Percentiles rank a stretch among this genome's conserved stretches.
phyloP scores from a whole-genome alignment of 2,888 invertebrate genomes.

The Caenorhabditis macrosperma region DNA sequence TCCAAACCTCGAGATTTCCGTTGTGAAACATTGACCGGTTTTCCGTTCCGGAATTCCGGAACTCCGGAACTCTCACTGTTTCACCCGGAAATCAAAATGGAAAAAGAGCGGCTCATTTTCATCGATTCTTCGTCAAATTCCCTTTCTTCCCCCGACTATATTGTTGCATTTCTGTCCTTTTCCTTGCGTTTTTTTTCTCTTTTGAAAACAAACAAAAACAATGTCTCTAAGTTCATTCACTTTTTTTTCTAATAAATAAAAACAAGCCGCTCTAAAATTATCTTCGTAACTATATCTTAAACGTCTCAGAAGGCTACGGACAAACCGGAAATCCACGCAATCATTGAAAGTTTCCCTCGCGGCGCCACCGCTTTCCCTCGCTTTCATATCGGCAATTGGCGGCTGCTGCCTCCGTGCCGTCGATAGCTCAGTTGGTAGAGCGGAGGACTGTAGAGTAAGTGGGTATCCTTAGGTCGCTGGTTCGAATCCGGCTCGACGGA shows the following conservation, averaged over 20 bases:
- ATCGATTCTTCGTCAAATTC: too few species aligned
- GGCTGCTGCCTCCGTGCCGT: slow-evolving; percentile 32
- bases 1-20: not conserved
- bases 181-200: too few species aligned
- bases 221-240: too few species aligned
- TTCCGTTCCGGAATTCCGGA: not conserved
- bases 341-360: too few species aligned
- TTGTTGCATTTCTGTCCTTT: too few species aligned
- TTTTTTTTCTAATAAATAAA: too few species aligned
- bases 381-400: not conserved
- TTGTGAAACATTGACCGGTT: not conserved
- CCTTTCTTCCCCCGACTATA: too few species aligned
- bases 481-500: slow-evolving; percentile 75
- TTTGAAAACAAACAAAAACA: too few species aligned
- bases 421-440: slow-evolving; percentile 73
- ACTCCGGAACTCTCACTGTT: not conserved
- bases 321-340: too few species aligned
- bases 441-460: slow-evolving; percentile 69
- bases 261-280: too few species aligned
- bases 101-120: slow-evolving; percentile 5
- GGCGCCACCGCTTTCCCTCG: not conserved
- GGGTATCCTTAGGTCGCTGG: slow-evolving; percentile 75
- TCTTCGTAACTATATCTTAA: too few species aligned
- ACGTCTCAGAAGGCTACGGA: too few species aligned
- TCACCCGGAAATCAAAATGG: not conserved